Percentiles rank a stretch among this genome's conserved stretches.
phyloP scores from a whole-genome alignment of 2,797 vertebrate genomes.

The Lerista edwardsae region DNA sequence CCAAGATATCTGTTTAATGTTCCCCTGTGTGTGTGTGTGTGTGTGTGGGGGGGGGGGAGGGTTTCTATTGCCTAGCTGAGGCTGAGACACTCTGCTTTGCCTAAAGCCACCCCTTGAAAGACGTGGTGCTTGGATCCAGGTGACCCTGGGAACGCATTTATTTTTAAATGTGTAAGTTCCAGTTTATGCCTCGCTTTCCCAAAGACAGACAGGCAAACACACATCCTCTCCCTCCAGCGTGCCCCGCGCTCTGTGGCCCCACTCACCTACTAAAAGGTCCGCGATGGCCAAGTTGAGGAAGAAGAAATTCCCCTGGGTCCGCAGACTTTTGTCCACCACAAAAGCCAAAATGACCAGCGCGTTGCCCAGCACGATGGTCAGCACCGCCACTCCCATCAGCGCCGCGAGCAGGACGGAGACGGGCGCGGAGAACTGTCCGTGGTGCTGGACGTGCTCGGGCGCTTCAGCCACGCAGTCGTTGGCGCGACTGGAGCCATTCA shows the following conservation, averaged over 20 bases:
- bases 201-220: too few relatives aligned
- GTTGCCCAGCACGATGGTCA: slow-evolving; percentile 78
- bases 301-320: slow-evolving; percentile 80
- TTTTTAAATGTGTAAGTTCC: too few relatives aligned
- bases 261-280: slow-evolving; percentile 80
- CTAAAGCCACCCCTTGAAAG: too few relatives aligned
- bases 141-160: too few relatives aligned
- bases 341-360: slow-evolving; percentile 80
- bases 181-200: too few relatives aligned
- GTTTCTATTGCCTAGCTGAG: too few relatives aligned
- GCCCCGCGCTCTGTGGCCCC: background rate
- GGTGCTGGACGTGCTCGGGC: slow-evolving; percentile 58
- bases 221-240: background rate
- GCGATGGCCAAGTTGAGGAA: slow-evolving; percentile 83
- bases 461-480: slow-evolving; percentile 9
- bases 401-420: slow-evolving; percentile 71
- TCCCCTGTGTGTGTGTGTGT: too few relatives aligned
- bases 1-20: too few relatives aligned
- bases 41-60: too few relatives aligned
- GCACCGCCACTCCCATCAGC: slow-evolving; percentile 79
- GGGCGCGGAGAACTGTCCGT: slow-evolving; percentile 67
- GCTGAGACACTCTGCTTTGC: too few relatives aligned
- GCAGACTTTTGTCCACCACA: slow-evolving; percentile 76
- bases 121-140: too few relatives aligned
- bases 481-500: slow-evolving; percentile 35